phyloP scores from a whole-genome alignment of 2,113 vertebrate species.

The Pollimyrus isidori region DNA sequence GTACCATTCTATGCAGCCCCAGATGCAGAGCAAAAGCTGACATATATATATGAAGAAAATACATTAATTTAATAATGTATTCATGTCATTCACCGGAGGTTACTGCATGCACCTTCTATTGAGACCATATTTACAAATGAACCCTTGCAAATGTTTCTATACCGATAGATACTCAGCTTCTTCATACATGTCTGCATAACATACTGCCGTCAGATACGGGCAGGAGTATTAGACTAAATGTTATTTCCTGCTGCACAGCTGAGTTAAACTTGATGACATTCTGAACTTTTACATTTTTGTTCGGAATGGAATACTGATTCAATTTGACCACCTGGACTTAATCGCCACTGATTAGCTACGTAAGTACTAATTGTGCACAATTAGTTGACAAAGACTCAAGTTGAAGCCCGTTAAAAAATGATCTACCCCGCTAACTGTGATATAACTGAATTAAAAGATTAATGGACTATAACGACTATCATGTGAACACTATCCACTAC shows the following conservation, averaged over 20 bases:
- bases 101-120: neutral
- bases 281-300: neutral
- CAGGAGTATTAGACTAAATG: neutral
- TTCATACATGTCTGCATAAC: neutral
- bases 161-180: neutral
- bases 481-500: neutral
- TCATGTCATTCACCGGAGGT: neutral
- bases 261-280: neutral
- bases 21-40: neutral
- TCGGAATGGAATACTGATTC: neutral
- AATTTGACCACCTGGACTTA: neutral
- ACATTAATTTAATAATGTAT: neutral
- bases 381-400: neutral
- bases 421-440: neutral
- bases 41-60: neutral
- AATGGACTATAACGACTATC: neutral
- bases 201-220: neutral
- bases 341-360: neutral
- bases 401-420: neutral
- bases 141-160: neutral
- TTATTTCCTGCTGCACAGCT: neutral
- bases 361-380: neutral
- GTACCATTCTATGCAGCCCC: neutral
- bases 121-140: neutral
- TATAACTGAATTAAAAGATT: neutral